Evolutionary conservation across 2,888 invertebrate genomes (phyloP), one percentile per base, ranked within the genome.

Genomic region (Hydrotaea diabolus): DNA sequence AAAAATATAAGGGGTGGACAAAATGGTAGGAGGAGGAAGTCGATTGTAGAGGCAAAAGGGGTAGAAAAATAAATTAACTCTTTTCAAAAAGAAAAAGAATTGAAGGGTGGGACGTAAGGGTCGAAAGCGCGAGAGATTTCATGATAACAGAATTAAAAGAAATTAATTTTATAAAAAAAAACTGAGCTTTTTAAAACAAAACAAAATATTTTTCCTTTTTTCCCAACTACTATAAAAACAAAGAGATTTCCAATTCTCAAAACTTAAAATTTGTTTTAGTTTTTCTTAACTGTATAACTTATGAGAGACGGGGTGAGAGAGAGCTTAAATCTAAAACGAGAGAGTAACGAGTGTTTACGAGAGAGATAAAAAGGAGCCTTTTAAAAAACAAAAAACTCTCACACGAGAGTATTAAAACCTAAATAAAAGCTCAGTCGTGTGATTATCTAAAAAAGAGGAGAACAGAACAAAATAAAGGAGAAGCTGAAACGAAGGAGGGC

Each of bases 221-320:
- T 17, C 26, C 39, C 64, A 62, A 69, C 49, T 69, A 49, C 39
- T 39, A 39, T 55, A 76, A 57, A 36, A 57, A 79, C 76, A 75
- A 17, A 80, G 80, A 81, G 84, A 84, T 84, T 84, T 84, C 64
- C 64, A 78, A 71, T 84, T 84, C 72, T 49, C 49, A 49, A 71
- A 80, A 77, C 59, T 2, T n/a, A 49, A 49, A 49, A 49, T 49
- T 77, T 69, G 9, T 39, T 39, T 39, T 39, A 8, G 11, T 39
- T 8, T 72, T 77, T 77, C 31, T 71, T 77, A 75, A 49, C 55
- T 55, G 49, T 55, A 21, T 74, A 82, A 46, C 43, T 64, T 76
- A 79, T 71, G 76, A 79, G n/a, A 49, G 15, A 49, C 13, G 49
- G n/a, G 49, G 46, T 5, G 46, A 26, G 46, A 36, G 23, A 69